Evolutionary conservation across 1,140 invertebrate genomes (phyloP), one percentile per base, ranked within the genome.

Genomic region (Macrosteles quadrilineatus): DNA sequence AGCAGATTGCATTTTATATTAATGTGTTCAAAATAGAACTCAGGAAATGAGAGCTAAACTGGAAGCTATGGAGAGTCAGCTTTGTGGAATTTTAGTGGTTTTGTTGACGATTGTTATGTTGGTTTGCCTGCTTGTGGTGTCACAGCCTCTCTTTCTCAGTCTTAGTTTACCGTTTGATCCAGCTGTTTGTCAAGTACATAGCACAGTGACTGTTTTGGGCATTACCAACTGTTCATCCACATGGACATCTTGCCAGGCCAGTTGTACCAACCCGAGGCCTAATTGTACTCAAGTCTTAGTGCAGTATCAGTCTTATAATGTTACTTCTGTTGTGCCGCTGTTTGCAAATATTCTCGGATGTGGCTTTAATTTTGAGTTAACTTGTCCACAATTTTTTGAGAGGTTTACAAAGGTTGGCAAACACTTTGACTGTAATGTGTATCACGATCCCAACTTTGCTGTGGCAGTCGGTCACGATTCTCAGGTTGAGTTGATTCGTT

Each of bases 281-380:
- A 66, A 70, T n/a, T 80, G 79, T 71, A 74, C 68, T 65, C 77
- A 80, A 43, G 74, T 80, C 25, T 45, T 75, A 40, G 77, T 78
- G 3, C 67, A 75, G n/a, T 77, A 77, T 65, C 65, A 14, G 29
- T 14, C 57, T 9, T 63, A 36, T 11, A 63, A 53, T 40, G 17
- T 45, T 17, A 31, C n/a, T n/a, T 19, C 21, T 57, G 17, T 67
- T 0, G 36, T 69, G 30, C 72, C 75, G 12, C 70, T 80, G 9
- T 75, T 74, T 50, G 78, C 78, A 2, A 80, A 78, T 70, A 74
- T 77, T 27, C 72, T 76, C 50, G 78, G 79, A 3, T 80, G 79
- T 71, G 77, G 79, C 14, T 79, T 78, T 63, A 77, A 78, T 40
- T 76, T 77, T 19, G 75, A 77, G 17, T 68, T 75, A 14, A 55